Evolutionary conservation across 2,888 invertebrate species (phyloP).

Genomic region (Eutolmus rufibarbis): DNA sequence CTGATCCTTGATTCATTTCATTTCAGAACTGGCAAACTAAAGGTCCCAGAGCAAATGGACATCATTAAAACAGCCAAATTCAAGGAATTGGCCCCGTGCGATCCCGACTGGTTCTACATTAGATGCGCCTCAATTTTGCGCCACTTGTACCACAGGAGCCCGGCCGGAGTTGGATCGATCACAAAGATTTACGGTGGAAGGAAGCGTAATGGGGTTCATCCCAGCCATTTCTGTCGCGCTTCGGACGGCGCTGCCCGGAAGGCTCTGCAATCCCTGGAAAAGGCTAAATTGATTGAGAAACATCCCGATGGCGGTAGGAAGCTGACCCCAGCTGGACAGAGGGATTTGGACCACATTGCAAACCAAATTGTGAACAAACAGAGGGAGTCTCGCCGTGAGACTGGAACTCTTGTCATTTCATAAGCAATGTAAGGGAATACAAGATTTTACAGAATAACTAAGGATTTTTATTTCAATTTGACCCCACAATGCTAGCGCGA

Average conservation of each 20-base stretch:
- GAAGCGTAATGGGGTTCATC: constrained; percentile 94
- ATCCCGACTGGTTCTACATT: constrained; percentile 98
- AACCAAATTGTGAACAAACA: constrained; percentile 85
- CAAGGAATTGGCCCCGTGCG: constrained; percentile 97
- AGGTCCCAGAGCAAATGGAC: constrained; percentile 98
- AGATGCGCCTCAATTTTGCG: constrained; percentile 93
- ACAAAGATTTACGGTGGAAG: constrained; percentile 97
- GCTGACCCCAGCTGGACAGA: constrained; percentile 87
- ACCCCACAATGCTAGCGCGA: too few species aligned
- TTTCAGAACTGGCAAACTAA: constrained; percentile 83
- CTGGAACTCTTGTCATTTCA: constrained; percentile 38
- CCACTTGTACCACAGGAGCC: constrained; percentile 94
- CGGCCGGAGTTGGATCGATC: constrained; percentile 94
- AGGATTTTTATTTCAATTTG: not conserved
- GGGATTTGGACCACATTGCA: constrained; percentile 97
- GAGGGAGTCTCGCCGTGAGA: constrained; percentile 67
- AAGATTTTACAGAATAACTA: not conserved
- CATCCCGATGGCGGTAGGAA: constrained; percentile 87
- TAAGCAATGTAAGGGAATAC: not conserved
- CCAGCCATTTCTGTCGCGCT: constrained; percentile 93
- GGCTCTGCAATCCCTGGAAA: constrained; percentile 91
- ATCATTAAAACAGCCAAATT: constrained; percentile 93
- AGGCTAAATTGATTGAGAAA: constrained; percentile 91
- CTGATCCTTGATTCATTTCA: constrained; percentile 46
- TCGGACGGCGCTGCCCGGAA: constrained; percentile 79